A percentile compares a stretch with the other conserved stretches of the same genome.
These are phyloP conservation scores for Caenorhabditis uteleia DNA, from an alignment of 2,888 invertebrate species.

Conservation along the genomic window DNA sequence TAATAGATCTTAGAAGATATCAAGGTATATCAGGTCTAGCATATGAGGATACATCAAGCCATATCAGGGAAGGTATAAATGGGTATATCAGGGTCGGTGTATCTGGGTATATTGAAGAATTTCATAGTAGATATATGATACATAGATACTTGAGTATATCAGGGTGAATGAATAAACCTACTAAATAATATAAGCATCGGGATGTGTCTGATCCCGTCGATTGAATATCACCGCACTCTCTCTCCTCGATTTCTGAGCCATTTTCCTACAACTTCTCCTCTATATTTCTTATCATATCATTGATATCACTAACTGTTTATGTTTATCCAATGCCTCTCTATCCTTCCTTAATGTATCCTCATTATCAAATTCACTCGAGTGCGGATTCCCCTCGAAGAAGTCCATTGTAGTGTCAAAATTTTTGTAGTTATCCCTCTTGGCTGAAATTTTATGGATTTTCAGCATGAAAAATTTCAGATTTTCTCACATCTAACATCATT, in stretches of 20 bases:
- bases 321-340: conserved; percentile 43
- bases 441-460: not conserved
- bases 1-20: not conserved
- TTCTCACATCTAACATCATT: conserved; percentile 7
- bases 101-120: no score
- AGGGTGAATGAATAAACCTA: conserved; percentile 35
- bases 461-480: not conserved
- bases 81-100: no score
- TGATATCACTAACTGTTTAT: conserved; percentile 45
- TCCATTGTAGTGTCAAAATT: conserved; percentile 7
- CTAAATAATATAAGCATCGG: conserved; percentile 63
- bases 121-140: no score
- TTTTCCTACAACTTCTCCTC: conserved; percentile 34
- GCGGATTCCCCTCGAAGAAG: conserved; percentile 32
- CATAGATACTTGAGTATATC: no score
- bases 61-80: no score
- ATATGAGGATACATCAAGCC: no score
- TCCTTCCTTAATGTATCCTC: conserved; percentile 45
- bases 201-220: conserved; percentile 59
- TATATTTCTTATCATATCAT: no score
- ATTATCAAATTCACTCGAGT: conserved; percentile 48
- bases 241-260: conserved; percentile 35
- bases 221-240: conserved; percentile 58
- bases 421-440: not conserved
- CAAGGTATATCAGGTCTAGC: no score